Percentiles rank a stretch among this genome's conserved stretches.
phyloP scores from a whole-genome alignment of 2,113 vertebrate genomes.

The Callaeas wilsoni region DNA sequence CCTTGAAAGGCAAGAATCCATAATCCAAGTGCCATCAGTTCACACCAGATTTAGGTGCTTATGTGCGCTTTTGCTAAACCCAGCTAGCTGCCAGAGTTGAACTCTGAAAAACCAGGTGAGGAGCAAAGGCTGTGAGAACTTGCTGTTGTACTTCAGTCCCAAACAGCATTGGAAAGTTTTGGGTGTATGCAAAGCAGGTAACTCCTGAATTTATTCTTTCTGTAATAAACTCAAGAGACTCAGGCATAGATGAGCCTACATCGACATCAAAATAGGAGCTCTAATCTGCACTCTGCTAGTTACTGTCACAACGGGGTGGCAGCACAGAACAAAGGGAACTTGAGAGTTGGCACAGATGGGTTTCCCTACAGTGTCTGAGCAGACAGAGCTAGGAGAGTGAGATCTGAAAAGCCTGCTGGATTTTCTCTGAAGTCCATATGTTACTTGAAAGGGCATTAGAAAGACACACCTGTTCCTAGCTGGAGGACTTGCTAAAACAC shows the following conservation, averaged over 20 bases:
- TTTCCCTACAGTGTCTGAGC: background rate
- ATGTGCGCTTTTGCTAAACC: background rate
- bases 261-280: background rate
- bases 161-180: background rate
- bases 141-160: background rate
- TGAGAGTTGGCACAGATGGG: background rate
- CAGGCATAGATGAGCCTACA: background rate
- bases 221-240: background rate
- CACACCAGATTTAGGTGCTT: background rate
- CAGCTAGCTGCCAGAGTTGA: background rate
- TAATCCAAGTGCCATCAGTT: background rate
- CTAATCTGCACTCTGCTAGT: background rate
- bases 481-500: background rate
- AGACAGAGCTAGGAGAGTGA: background rate
- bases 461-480: background rate
- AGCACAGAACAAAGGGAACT: background rate
- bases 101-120: background rate
- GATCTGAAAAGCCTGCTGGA: background rate
- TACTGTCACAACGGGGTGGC: background rate
- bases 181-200: background rate
- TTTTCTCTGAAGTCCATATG: background rate
- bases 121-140: background rate
- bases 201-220: background rate
- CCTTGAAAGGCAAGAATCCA: background rate
- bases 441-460: background rate